Evolutionary conservation across 35 echinoderm and acorn worm genomes (phyloP).

Genomic region (Heliocidaris erythrogramma): DNA sequence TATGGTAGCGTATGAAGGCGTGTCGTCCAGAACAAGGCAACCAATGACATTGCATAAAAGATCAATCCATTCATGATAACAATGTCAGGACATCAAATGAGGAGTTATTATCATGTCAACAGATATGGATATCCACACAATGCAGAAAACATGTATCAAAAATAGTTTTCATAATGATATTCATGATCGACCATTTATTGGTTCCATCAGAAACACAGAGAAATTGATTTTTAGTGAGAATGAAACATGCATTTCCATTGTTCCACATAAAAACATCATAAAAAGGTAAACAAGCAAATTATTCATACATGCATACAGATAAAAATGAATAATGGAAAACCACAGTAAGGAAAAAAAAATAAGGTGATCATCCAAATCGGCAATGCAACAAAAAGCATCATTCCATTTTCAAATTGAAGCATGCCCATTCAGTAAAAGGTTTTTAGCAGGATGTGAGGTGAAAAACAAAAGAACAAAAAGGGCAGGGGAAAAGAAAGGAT

Average conservation of each 20-base stretch:
- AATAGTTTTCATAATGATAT: too few relatives aligned
- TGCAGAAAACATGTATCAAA: background rate
- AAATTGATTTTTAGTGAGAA: background rate
- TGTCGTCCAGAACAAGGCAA: background rate
- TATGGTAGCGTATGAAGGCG: background rate
- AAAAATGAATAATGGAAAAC: background rate
- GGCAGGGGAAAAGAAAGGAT: slow-evolving; percentile 25
- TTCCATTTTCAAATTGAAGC: background rate
- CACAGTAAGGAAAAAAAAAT: background rate
- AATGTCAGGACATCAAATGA: background rate
- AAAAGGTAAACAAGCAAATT: too few relatives aligned
- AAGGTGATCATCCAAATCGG: background rate
- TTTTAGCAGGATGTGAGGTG: background rate
- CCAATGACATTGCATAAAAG: background rate
- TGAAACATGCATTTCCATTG: background rate
- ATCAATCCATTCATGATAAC: background rate
- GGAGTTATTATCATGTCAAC: background rate
- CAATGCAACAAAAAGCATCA: background rate
- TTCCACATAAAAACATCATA: too few relatives aligned
- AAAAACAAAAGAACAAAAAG: background rate
- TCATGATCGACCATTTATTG: background rate
- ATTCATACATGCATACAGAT: too few relatives aligned
- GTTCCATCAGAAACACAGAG: background rate
- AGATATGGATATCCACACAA: background rate
- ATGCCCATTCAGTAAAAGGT: background rate